Base-by-base conservation (phyloP, 2,113 vertebrate genomes). In the Ptychochromis oligacanthus region DNA sequence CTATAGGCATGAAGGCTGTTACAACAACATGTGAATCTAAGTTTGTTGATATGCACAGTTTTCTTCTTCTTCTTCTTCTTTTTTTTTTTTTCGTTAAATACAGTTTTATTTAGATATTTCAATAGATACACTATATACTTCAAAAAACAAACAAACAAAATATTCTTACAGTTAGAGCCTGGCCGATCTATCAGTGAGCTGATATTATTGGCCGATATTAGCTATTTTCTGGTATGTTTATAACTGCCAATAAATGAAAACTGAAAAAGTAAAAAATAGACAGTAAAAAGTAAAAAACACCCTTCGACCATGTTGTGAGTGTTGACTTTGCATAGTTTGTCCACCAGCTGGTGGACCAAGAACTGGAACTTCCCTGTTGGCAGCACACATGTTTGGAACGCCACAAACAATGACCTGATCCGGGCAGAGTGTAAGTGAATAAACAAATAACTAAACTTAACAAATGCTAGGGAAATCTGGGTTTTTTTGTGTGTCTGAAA, bases 1-100 rank as follows among this genome's bases (percentile, higher is more conserved):
- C 88, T 80, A 28, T 2, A 22, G 82, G 83, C 80, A 43, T 43
- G 56, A n/a, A 65, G 75, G 70, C 60, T 46, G 26, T 22, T 20
- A 24, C 60, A 11, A 3, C 15, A 36, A 62, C 74, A 80, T 84
- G 84, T 81, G 58, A 80, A 78, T 83, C 18, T n/a, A 34, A 81
- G 67, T 38, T 54, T 75, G 43, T 60, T 84, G 9, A 81, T 58
- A 56, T 75, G 26, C 22, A 60, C 10, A 36, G 31, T 17, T 58
- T 86, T n/a, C n/a, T 77, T 15, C 52, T 86, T 72, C 38, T 57
- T 77, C 8, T 78, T n/a, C n/a, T n/a, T n/a, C n/a, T n/a, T n/a
- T n/a, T n/a, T n/a, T n/a, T n/a, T n/a, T n/a, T n/a, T n/a, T 46
- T 67, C 43, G 46, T 67, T 10, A 49, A 24, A 67, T 28, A 70